Evolutionary conservation across 2,113 vertebrate genomes (phyloP).

Genomic region (Acanthochromis polyacanthus): DNA sequence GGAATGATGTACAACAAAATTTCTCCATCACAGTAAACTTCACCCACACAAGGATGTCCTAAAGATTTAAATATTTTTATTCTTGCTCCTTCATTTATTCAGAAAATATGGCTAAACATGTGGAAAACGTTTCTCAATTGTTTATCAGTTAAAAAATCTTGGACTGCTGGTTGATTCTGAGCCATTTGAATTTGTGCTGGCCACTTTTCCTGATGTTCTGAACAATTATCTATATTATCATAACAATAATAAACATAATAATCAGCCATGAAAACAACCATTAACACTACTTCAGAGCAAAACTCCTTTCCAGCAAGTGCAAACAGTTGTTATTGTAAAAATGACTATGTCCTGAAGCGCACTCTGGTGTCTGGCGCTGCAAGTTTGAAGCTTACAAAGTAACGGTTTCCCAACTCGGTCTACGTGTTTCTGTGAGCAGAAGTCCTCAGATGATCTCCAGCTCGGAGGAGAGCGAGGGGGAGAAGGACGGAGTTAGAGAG

Average conservation of each 20-base stretch:
- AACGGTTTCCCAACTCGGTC: conserved; percentile 39
- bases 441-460: conserved; percentile 73
- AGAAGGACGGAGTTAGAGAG: conserved; percentile 50
- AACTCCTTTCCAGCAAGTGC: conserved; percentile 3
- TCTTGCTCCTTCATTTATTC: no score
- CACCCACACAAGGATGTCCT: no score
- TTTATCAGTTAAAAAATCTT: background rate
- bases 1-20: no score
- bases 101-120: no score
- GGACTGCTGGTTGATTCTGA: background rate
- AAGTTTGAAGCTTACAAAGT: conserved; percentile 33
- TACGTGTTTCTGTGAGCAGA: conserved; percentile 40
- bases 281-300: background rate
- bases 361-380: conserved; percentile 1
- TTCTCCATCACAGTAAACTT: no score
- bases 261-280: background rate
- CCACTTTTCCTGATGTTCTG: no score
- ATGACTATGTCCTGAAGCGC: conserved; percentile 5
- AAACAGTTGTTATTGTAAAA: conserved; percentile 23
- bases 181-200: background rate
- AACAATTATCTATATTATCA: no score
- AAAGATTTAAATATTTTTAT: no score
- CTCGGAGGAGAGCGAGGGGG: conserved; percentile 36
- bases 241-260: background rate
- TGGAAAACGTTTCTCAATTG: no score